These are phyloP conservation scores for Drosophila tropicalis DNA, from an alignment of 1,140 invertebrate genomes.

Conservation along the genomic window DNA sequence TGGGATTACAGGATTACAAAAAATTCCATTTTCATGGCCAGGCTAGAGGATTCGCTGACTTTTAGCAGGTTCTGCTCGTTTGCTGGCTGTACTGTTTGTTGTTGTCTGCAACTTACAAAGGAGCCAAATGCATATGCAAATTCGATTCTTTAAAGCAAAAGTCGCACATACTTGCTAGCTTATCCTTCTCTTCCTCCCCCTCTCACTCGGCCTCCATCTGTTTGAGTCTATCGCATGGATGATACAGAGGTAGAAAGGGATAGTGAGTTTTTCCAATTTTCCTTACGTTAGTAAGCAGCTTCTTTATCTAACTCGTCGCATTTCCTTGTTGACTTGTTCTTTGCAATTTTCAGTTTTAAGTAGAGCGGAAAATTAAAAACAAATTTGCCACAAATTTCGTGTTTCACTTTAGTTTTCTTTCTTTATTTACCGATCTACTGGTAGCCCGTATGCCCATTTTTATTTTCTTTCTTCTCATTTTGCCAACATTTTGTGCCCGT, in stretches of 20 bases:
- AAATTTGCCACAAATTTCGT: constrained; percentile 68
- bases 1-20: constrained; percentile 21
- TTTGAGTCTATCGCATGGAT: neutral
- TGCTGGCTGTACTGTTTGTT: neutral
- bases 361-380: constrained; percentile 81
- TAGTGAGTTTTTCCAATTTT: neutral
- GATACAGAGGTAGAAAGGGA: neutral
- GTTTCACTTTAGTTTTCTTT: constrained; percentile 39
- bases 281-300: constrained; percentile 56
- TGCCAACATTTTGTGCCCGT: constrained; percentile 31
- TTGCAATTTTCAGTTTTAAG: constrained; percentile 70
- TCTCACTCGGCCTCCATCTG: neutral
- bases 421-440: constrained; percentile 10
- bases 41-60: constrained; percentile 35
- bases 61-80: constrained; percentile 10
- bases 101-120: constrained; percentile 28
- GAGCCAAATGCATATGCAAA: constrained; percentile 62
- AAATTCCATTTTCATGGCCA: constrained; percentile 38
- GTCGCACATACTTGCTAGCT: constrained; percentile 65
- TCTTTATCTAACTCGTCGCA: constrained; percentile 69
- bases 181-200: neutral
- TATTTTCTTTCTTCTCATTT: constrained; percentile 12
- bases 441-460: constrained; percentile 19
- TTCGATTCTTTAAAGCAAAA: constrained; percentile 57
- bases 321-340: constrained; percentile 23